A percentile compares a stretch with the other conserved stretches of the same genome.
Conservation (phyloP, 1,140 invertebrate genomes). For the Drosophila ogumai region DNA sequence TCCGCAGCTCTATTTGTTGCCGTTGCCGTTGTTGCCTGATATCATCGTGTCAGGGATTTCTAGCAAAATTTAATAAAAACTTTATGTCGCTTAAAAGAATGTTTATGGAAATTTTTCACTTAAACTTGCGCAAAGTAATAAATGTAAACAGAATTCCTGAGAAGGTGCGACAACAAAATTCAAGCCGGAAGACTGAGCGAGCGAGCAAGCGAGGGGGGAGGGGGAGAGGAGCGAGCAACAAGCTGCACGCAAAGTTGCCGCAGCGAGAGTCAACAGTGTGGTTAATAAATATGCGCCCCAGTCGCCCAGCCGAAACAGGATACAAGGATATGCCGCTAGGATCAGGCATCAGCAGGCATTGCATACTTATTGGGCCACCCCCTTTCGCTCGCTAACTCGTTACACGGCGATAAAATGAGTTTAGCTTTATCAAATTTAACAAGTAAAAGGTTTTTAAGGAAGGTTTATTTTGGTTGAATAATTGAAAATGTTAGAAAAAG, state of each 20-base stretch:
- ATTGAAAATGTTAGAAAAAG: not conserved
- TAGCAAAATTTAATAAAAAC: slow-evolving; percentile 84
- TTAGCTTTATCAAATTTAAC: not conserved
- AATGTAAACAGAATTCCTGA: slow-evolving; percentile 84
- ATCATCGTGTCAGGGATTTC: slow-evolving; percentile 69
- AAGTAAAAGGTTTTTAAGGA: too few relatives aligned
- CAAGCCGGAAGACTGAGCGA: slow-evolving; percentile 36
- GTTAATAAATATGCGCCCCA: slow-evolving; percentile 77
- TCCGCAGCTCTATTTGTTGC: slow-evolving; percentile 79
- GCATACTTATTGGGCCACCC: slow-evolving; percentile 55
- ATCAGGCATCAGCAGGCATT: slow-evolving; percentile 63
- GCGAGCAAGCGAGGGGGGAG: not conserved
- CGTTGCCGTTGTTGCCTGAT: slow-evolving; percentile 58
- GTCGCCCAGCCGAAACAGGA: slow-evolving; percentile 28
- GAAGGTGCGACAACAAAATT: slow-evolving; percentile 84
- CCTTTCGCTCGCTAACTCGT: not conserved
- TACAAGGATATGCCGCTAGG: slow-evolving; percentile 54
- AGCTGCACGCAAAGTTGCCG: slow-evolving; percentile 68
- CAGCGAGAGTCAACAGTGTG: slow-evolving; percentile 76
- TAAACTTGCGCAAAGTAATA: slow-evolving; percentile 84
- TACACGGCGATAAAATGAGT: not conserved
- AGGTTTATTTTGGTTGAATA: too few relatives aligned
- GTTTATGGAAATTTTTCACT: slow-evolving; percentile 85
- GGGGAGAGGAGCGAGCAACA: slow-evolving; percentile 44
- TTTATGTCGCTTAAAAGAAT: slow-evolving; percentile 85